Conservation (phyloP, 2,888 invertebrate genomes). For the Tiphia femorata region DNA sequence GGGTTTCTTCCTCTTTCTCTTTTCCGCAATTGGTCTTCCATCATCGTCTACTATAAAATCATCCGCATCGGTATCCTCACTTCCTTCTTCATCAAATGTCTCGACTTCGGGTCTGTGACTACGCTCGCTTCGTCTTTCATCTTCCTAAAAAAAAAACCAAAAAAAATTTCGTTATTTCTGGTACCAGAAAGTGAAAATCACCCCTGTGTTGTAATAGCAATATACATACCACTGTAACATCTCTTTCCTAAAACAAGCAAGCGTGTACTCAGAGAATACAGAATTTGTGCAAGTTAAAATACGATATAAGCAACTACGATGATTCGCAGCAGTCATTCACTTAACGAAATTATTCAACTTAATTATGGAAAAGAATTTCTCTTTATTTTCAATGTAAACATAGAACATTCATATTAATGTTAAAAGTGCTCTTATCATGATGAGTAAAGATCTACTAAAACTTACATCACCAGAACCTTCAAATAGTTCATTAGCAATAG, state of each 20-base stretch:
- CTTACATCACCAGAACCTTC: conserved; percentile 88
- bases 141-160: conserved; percentile 82
- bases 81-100: conserved; percentile 82
- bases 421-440: too few relatives aligned
- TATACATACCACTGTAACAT: too few relatives aligned
- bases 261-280: too few relatives aligned
- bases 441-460: conserved; percentile 87
- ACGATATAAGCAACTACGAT: too few relatives aligned
- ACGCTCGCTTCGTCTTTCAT: conserved; percentile 81
- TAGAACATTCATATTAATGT: background rate
- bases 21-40: conserved; percentile 85
- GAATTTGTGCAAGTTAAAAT: too few relatives aligned
- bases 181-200: too few relatives aligned
- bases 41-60: conserved; percentile 94
- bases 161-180: too few relatives aligned
- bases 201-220: too few relatives aligned
- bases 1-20: conserved; percentile 82
- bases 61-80: conserved; percentile 83
- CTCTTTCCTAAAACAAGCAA: too few relatives aligned
- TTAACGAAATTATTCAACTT: too few relatives aligned
- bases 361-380: background rate
- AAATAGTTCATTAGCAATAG: conserved; percentile 91
- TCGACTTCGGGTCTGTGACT: conserved; percentile 76
- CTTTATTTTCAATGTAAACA: background rate
- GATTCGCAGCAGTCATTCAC: too few relatives aligned